These are phyloP conservation scores for Synergus umbraculus DNA, from an alignment of 2,888 invertebrate genomes.

Conservation along the genomic window DNA sequence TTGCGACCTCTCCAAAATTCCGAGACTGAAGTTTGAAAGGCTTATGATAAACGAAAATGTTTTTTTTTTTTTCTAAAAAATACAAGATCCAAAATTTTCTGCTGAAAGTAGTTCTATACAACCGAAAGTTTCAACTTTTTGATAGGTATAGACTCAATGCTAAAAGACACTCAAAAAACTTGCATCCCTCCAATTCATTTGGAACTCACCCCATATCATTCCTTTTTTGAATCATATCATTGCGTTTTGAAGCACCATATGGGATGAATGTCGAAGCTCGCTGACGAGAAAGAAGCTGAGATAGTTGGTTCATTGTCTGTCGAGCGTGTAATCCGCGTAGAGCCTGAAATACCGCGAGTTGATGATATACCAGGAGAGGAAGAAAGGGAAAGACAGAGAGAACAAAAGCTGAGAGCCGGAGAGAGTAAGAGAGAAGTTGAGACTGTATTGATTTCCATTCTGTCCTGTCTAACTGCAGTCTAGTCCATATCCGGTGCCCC, in stretches of 20 bases:
- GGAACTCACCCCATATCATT: too few relatives aligned
- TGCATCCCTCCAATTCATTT: too few relatives aligned
- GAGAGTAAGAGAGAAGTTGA: constrained; percentile 43
- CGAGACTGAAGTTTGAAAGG: too few relatives aligned
- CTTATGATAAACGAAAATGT: too few relatives aligned
- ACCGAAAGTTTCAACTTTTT: too few relatives aligned
- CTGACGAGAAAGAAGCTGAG: neutral
- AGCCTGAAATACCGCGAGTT: constrained; percentile 9
- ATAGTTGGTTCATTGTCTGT: neutral
- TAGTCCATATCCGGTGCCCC: constrained; percentile 61
- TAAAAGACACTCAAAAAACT: too few relatives aligned
- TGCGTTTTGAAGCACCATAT: neutral
- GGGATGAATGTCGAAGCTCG: neutral
- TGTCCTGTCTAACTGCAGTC: constrained; percentile 66
- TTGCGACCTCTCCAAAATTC: neutral
- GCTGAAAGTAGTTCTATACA: too few relatives aligned
- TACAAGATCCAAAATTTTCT: too few relatives aligned
- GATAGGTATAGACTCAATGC: too few relatives aligned
- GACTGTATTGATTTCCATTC: constrained; percentile 67
- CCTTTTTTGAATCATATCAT: neutral
- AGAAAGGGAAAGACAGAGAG: constrained; percentile 42
- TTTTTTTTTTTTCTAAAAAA: too few relatives aligned
- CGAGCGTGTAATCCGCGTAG: constrained; percentile 8
- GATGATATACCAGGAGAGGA: constrained; percentile 16
- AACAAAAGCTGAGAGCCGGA: constrained; percentile 52